A percentile compares a stretch with the other conserved stretches of the same genome.
Conservation (phyloP, 2,888 invertebrate genomes). For the Pheosia gnoma region DNA sequence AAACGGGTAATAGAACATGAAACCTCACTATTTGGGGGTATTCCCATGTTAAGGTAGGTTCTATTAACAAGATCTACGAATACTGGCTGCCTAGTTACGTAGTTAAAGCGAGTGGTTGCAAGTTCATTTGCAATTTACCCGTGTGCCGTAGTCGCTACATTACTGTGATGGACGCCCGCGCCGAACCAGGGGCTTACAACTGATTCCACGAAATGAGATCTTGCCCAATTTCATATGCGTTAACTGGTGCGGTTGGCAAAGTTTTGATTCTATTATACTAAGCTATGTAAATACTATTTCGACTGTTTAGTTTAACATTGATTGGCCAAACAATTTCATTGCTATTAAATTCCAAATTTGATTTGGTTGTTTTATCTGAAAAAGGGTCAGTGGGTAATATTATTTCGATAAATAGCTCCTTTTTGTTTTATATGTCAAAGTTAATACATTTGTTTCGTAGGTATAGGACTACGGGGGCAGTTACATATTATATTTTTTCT, state of each 20-base stretch:
- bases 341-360: too few species aligned
- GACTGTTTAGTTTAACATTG: too few species aligned
- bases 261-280: constrained; percentile 19
- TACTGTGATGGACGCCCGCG: constrained; percentile 45
- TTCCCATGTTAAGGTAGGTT: constrained; percentile 29
- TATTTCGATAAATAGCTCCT: too few species aligned
- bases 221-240: constrained; percentile 46
- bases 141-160: constrained; percentile 36
- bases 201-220: constrained; percentile 58
- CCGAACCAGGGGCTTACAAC: constrained; percentile 40
- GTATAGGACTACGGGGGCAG: too few species aligned
- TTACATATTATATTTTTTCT: too few species aligned
- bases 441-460: too few species aligned
- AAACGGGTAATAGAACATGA: background rate
- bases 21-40: constrained; percentile 26
- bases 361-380: too few species aligned
- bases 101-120: constrained; percentile 39
- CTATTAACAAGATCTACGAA: constrained; percentile 39
- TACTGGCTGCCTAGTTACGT: constrained; percentile 16
- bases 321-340: too few species aligned
- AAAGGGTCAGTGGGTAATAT: too few species aligned
- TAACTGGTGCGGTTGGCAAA: constrained; percentile 10
- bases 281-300: constrained; percentile 4
- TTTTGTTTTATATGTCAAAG: too few species aligned
- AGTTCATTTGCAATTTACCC: constrained; percentile 52